Evolutionary conservation across 2,113 vertebrate species (phyloP), one percentile per base, ranked within the genome.

Genomic region (Hippocampus mohnikei): DNA sequence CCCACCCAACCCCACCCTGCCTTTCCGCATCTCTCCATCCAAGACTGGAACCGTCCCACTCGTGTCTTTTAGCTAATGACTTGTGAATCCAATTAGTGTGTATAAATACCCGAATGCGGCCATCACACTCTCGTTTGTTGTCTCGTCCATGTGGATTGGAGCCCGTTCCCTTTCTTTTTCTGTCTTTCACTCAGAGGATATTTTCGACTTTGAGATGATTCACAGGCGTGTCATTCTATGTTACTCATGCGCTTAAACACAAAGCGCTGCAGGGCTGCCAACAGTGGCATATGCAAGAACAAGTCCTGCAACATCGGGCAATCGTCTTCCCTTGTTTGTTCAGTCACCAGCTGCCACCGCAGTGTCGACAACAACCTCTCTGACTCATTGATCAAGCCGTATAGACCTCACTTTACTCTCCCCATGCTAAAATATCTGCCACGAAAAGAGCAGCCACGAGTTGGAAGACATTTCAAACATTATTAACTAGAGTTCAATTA

Each of bases 11-110:
- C 80, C 55, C 74, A 71, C 78, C 64, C 76, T 81, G 27, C 0
- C 69, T 33, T 70, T 81, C 60, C 67, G 56, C 7, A 12, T 64
- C 33, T 53, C 37, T 53, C 77, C 61, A 33, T 70, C 74, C 83
- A 75, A 78, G 77, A 78, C 73, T 77, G 74, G 67, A 84, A 67
- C 84, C 29, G 83, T 85, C 77, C 88, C 86, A 86, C 84, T 79
- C 70, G 41, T 88, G 84, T 86, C 85, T 88, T 92, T 90, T 89
- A 90, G 90, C 88, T 91, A 91, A 92, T 87, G 87, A 90, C 84
- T 85, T 90, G 84, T 84, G 86, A 91, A 92, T 91, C 88, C 87
- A 91, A 87, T 92, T 91, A 92, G 88, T 75, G 68, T 40, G 85
- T 85, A 88, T 80, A 89, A 89, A 87, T 88, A 79, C 79, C 33